Evolutionary conservation across 2,797 vertebrate genomes (phyloP).

Genomic region (Melanotaenia parkinsoni): DNA sequence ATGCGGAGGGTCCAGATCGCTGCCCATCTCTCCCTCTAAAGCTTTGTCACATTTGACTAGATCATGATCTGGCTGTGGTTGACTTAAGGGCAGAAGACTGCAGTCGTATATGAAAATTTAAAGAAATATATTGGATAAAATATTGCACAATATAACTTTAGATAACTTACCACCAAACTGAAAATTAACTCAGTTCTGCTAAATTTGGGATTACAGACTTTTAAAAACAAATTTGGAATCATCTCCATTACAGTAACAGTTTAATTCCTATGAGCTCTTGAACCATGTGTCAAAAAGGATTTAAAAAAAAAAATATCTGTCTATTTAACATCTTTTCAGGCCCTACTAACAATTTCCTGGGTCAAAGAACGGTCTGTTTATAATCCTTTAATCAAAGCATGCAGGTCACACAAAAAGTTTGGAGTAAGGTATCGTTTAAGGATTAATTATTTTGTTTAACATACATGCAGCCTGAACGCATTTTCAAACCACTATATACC

Average conservation of each 20-base stretch:
- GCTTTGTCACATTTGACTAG: constrained; percentile 84
- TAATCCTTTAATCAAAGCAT: constrained; percentile 43
- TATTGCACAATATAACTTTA: constrained; percentile 35
- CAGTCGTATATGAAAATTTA: constrained; percentile 57
- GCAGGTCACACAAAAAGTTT: constrained; percentile 51
- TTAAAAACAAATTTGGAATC: not conserved
- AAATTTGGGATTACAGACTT: constrained; percentile 6
- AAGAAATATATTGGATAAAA: constrained; percentile 51
- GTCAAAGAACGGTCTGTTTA: constrained; percentile 62
- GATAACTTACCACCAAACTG: not conserved
- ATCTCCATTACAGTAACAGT: not conserved
- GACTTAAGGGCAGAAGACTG: constrained; percentile 75
- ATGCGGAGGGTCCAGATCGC: constrained; percentile 75
- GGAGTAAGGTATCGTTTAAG: constrained; percentile 62
- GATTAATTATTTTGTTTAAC: constrained; percentile 75
- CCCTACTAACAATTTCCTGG: constrained; percentile 67
- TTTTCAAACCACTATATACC: constrained; percentile 64
- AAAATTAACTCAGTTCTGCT: constrained; percentile 6
- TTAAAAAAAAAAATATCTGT: constrained; percentile 23
- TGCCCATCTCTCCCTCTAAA: constrained; percentile 75
- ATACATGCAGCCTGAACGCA: constrained; percentile 67
- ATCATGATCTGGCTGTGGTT: constrained; percentile 83
- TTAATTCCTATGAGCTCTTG: constrained; percentile 30
- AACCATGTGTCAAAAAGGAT: constrained; percentile 11
- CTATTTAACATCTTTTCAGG: constrained; percentile 53